Percentiles rank a stretch among this genome's conserved stretches.
These are phyloP conservation scores for Lepeophtheirus nordmannii DNA, from an alignment of 2,888 invertebrate genomes.

Conservation along the genomic window DNA sequence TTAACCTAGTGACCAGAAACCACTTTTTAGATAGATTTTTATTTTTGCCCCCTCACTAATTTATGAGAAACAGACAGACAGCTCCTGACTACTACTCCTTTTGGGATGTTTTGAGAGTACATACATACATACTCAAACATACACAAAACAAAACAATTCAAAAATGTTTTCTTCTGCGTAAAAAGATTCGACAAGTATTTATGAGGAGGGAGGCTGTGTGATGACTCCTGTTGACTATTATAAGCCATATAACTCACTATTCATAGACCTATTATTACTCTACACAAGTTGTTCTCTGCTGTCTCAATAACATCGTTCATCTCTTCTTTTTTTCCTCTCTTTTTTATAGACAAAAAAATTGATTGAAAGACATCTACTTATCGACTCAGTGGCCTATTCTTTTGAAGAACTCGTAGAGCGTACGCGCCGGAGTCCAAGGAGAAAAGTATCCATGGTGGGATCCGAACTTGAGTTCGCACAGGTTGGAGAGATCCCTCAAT, in stretches of 20 bases:
- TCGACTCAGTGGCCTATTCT: constrained; percentile 42
- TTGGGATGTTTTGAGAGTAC: background rate
- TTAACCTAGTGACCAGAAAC: too few species aligned
- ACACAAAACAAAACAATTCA: too few species aligned
- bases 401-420: constrained; percentile 57
- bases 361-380: background rate
- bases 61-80: background rate
- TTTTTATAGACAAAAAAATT: background rate
- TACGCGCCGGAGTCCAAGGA: constrained; percentile 35
- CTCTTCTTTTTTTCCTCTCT: background rate
- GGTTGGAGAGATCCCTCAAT: constrained; percentile 53
- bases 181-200: background rate
- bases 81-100: background rate
- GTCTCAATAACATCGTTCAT: constrained; percentile 30
- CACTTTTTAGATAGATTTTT: too few species aligned
- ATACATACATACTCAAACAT: too few species aligned
- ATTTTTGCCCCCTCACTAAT: background rate
- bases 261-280: too few species aligned
- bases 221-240: background rate
- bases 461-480: constrained; percentile 39
- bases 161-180: too few species aligned
- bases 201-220: background rate
- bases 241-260: too few species aligned
- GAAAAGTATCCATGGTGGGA: background rate
- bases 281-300: too few species aligned